Evolutionary conservation across 2,113 vertebrate species (phyloP), one percentile per base, ranked within the genome.

Genomic region (Emydocephalus ijimae): DNA sequence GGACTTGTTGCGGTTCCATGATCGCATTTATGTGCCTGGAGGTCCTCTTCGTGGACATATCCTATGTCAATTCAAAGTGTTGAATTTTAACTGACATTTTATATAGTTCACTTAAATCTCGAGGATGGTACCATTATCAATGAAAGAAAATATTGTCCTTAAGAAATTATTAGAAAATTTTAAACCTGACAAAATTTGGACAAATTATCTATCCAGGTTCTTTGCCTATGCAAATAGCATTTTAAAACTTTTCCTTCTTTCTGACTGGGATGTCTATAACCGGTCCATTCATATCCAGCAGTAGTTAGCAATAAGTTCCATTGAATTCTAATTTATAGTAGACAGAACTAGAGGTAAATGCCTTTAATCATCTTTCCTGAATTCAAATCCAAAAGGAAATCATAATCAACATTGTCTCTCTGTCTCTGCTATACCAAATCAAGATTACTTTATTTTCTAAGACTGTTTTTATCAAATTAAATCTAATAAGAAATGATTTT

Each of bases 401-500:
- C n/a, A 74, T 87, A 48, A 26, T 29, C 26, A 0, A 89, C 12
- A 23, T 18, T 56, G 29, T 29, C 59, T 39, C 45, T 43, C 88
- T 29, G 11, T 43, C 29, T 93, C 87, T 23, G 34, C 48, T n/a
- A 12, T 26, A n/a, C 18, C 86, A 69, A 56, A 91, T 57, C 29
- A n/a, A 81, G 85, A 93, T 55, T 20, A 39, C 39, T 91, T 48
- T 88, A 93, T 93, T 91, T 85, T 57, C 39, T 93, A 91, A n/a
- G 5, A 34, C 39, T 3, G 15, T 56, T 34, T 21, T 29, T 74
- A 45, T 18, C 29, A 39, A 21, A 88, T 93, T 91, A 88, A 43
- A 43, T 4, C 26, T 88, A 91, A 56, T 57, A 39, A 93, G 85
- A 50, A 93, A 87, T 90, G 11, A 91, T 29, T 54, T 57, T 89